Conservation (phyloP, 2,797 vertebrate genomes). For the Tamandua tetradactyla region DNA sequence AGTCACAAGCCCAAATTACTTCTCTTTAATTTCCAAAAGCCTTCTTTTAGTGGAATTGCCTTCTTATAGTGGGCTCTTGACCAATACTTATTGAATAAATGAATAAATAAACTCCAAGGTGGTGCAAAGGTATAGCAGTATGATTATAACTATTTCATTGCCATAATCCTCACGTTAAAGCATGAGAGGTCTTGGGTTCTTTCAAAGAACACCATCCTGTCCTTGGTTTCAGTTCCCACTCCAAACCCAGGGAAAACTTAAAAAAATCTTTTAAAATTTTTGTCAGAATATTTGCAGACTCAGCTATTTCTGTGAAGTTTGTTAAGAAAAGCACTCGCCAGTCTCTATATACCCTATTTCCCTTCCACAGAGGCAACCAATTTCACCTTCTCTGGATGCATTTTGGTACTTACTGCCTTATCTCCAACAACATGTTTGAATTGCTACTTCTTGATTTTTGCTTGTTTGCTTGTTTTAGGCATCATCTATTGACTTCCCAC, state of each 20-base stretch:
- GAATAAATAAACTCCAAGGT: conserved; percentile 10
- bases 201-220: neutral
- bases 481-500: neutral
- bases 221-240: neutral
- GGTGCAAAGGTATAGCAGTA: neutral
- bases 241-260: neutral
- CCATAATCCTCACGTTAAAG: neutral
- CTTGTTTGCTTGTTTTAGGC: neutral
- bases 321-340: neutral
- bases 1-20: neutral
- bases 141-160: neutral
- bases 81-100: conserved; percentile 53
- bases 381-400: neutral
- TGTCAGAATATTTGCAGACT: conserved; percentile 15
- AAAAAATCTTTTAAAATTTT: neutral
- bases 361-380: neutral
- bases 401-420: neutral
- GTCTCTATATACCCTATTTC: neutral
- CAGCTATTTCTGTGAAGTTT: neutral
- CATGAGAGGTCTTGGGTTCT: neutral
- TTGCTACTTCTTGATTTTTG: neutral
- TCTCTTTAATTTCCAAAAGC: neutral
- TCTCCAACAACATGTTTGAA: neutral
- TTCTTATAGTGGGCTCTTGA: neutral
- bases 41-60: conserved; percentile 36